These are phyloP conservation scores for Alligator sinensis DNA, from an alignment of 2,113 vertebrate species.

Conservation along the genomic window DNA sequence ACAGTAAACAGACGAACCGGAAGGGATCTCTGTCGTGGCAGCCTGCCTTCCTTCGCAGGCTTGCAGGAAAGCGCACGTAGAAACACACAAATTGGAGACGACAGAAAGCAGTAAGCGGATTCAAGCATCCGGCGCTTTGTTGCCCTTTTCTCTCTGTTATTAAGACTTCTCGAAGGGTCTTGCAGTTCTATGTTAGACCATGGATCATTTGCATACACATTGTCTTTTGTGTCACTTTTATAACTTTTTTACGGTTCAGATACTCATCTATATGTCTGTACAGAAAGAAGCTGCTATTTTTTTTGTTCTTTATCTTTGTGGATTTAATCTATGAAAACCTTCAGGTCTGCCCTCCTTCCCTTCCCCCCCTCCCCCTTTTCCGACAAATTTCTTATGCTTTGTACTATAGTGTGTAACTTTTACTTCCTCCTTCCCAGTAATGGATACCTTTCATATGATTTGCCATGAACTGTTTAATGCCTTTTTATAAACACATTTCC, in stretches of 20 bases:
- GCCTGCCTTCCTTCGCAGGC: conserved; percentile 64
- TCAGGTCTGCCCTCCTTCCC: conserved; percentile 90
- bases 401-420: conserved; percentile 81
- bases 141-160: conserved; percentile 82
- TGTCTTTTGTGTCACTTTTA: conserved; percentile 95
- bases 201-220: conserved; percentile 91
- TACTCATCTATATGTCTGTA: conserved; percentile 98
- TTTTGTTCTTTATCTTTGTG: conserved; percentile 93
- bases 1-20: conserved; percentile 18
- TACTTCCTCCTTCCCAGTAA: conserved; percentile 76
- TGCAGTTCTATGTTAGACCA: conserved; percentile 93
- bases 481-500: conserved; percentile 86
- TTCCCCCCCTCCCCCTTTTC: conserved; percentile 70
- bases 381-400: conserved; percentile 88
- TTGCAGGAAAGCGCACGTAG: conserved; percentile 55
- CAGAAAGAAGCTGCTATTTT: conserved; percentile 99
- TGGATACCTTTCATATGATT: conserved; percentile 80
- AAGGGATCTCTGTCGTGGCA: conserved; percentile 68
- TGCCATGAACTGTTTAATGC: conserved; percentile 89
- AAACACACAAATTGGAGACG: conserved; percentile 67
- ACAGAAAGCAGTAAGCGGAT: conserved; percentile 76
- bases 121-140: conserved; percentile 81
- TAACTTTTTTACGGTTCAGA: conserved; percentile 98
- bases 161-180: conserved; percentile 90
- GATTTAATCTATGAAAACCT: conserved; percentile 91